These are phyloP conservation scores for Bryconaethiops microstoma DNA, from an alignment of 2,797 vertebrate species.

Conservation along the genomic window DNA sequence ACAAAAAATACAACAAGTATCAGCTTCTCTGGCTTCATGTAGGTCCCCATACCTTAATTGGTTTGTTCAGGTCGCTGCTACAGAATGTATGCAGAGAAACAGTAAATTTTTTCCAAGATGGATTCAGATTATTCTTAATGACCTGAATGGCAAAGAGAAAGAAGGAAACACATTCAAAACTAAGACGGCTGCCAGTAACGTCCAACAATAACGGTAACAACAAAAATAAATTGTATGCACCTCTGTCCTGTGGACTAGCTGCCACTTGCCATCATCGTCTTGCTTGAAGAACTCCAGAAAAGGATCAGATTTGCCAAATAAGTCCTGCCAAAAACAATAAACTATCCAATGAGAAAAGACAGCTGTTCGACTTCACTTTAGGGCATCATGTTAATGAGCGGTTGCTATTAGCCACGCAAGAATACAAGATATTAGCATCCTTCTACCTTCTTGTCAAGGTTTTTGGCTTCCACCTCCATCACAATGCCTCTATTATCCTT, in stretches of 20 bases:
- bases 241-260: slow-evolving; percentile 90
- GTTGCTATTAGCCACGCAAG: too few species aligned
- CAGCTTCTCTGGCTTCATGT: background rate
- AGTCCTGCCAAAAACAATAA: slow-evolving; percentile 76
- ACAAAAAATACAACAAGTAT: too few species aligned
- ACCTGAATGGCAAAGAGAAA: slow-evolving; percentile 73
- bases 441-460: slow-evolving; percentile 90
- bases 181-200: background rate
- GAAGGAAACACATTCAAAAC: background rate
- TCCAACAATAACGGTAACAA: background rate
- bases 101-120: slow-evolving; percentile 86
- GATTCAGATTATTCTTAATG: slow-evolving; percentile 93
- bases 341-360: too few species aligned
- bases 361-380: too few species aligned
- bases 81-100: slow-evolving; percentile 90
- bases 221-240: slow-evolving; percentile 63
- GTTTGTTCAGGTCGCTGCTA: slow-evolving; percentile 80
- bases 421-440: background rate
- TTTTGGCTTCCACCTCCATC: slow-evolving; percentile 88
- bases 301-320: slow-evolving; percentile 93
- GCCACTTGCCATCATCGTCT: slow-evolving; percentile 84
- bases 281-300: slow-evolving; percentile 90
- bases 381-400: too few species aligned
- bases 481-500: slow-evolving; percentile 85
- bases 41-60: slow-evolving; percentile 82